Percentiles rank a stretch among this genome's conserved stretches.
phyloP scores from a whole-genome alignment of 1,140 invertebrate genomes.

The Bilobella aurantiaca region DNA sequence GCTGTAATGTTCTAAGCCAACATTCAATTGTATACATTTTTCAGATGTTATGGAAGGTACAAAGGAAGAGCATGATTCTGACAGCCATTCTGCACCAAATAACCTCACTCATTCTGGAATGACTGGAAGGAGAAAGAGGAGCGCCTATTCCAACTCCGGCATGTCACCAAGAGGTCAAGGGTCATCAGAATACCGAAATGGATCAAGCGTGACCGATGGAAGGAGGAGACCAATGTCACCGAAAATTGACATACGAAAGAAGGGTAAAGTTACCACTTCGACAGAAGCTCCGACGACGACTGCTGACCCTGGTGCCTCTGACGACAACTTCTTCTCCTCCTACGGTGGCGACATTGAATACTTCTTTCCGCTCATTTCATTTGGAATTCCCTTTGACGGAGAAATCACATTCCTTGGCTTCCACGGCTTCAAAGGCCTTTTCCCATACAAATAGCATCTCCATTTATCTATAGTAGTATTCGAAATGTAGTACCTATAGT shows the following conservation, averaged over 20 bases:
- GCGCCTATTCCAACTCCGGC: too few species aligned
- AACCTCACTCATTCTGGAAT: too few species aligned
- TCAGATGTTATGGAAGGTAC: too few species aligned
- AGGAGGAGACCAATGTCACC: background rate
- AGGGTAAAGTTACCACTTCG: background rate
- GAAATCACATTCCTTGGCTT: slow-evolving; percentile 35
- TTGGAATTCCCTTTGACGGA: slow-evolving; percentile 35
- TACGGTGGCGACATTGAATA: slow-evolving; percentile 36
- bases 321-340: slow-evolving; percentile 24
- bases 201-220: background rate
- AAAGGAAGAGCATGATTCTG: too few species aligned
- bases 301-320: background rate
- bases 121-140: too few species aligned
- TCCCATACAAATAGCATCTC: slow-evolving; percentile 32
- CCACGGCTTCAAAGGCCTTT: slow-evolving; percentile 35
- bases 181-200: too few species aligned
- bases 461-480: too few species aligned
- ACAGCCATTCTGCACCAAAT: too few species aligned
- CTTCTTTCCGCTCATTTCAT: slow-evolving; percentile 32
- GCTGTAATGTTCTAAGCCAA: too few species aligned
- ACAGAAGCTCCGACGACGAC: slow-evolving; percentile 1
- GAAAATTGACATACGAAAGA: background rate
- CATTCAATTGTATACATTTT: too few species aligned
- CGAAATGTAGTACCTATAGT: too few species aligned
- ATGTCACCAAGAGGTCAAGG: too few species aligned